Evolutionary conservation across 2,888 invertebrate genomes (phyloP), one percentile per base, ranked within the genome.

Genomic region (Sminthurinus aureus): DNA sequence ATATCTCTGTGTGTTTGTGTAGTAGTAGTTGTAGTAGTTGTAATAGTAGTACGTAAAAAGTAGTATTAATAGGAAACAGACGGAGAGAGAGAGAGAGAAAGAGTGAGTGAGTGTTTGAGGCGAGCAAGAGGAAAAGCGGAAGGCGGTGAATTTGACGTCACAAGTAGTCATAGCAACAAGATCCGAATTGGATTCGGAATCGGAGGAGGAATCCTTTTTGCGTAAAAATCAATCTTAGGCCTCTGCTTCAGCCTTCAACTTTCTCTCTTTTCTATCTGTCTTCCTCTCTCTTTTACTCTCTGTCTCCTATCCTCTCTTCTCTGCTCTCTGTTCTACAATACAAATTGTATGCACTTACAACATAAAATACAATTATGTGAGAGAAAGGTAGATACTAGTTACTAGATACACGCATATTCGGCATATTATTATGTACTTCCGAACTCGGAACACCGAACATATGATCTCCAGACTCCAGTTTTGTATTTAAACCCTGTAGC

Each of bases 121-220:
- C n/a, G 51, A 66, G 38, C 66, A 12, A 69, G 26, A 51, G 51
- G 22, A 69, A 58, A 58, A 81, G 71, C 52, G 71, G 73, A 76
- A 81, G 80, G 69, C 80, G 73, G 85, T 83, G 85, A 85, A 87
- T 84, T 85, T 87, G 87, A 87, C 87, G 87, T 87, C 87, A 86
- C 85, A 83, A 83, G 73, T 58, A 84, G 85, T 83, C 87, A 87
- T 87, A 85, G 85, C 85, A 87, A 87, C 77, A 67, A 81, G 80
- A 84, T 82, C 79, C 64, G 80, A 81, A 51, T 50, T 24, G 52
- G n/a, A 18, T 67, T 26, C 20, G 69, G 50, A 69, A 73, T 69
- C 20, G 50, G 80, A 73, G 80, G 38, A 71, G 80, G 51, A 73
- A 24, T 51, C 24, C 69, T 73, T 69, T 69, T 73, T 51, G 73